phyloP scores from a whole-genome alignment of 2,113 vertebrate genomes.

The Saimiri boliviensis region DNA sequence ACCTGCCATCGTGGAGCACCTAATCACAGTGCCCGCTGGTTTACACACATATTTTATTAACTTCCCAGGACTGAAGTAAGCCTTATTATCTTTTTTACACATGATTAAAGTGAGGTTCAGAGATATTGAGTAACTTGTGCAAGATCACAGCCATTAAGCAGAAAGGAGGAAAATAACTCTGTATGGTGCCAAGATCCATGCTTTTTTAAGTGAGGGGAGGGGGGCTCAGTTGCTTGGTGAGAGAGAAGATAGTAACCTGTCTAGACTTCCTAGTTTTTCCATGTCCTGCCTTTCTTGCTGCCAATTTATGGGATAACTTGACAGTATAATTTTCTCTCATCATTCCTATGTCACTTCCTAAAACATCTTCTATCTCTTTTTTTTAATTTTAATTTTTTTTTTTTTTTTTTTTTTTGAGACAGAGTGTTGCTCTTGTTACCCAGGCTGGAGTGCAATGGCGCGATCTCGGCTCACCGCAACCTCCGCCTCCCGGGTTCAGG shows the following conservation, averaged over 20 bases:
- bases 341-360: background rate
- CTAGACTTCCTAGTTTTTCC: background rate
- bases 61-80: background rate
- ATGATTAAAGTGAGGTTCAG: background rate
- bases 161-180: background rate
- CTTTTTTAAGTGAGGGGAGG: background rate
- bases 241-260: background rate
- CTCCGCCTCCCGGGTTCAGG: no score
- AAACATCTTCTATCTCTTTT: background rate
- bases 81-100: background rate
- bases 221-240: background rate
- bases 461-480: no score
- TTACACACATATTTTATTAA: background rate
- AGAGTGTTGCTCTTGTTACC: no score
- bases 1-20: background rate
- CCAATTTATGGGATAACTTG: background rate
- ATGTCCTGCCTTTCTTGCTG: background rate
- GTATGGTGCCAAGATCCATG: background rate
- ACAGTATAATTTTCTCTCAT: slow-evolving; percentile 22
- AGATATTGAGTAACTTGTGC: background rate
- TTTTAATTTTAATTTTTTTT: no score
- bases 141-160: slow-evolving; percentile 18
- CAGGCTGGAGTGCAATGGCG: no score
- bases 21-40: background rate
- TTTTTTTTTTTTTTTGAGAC: no score